A percentile compares a stretch with the other conserved stretches of the same genome.
These are phyloP conservation scores for Cephalopachus bancanus DNA, from an alignment of 2,797 vertebrate genomes.

Conservation along the genomic window DNA sequence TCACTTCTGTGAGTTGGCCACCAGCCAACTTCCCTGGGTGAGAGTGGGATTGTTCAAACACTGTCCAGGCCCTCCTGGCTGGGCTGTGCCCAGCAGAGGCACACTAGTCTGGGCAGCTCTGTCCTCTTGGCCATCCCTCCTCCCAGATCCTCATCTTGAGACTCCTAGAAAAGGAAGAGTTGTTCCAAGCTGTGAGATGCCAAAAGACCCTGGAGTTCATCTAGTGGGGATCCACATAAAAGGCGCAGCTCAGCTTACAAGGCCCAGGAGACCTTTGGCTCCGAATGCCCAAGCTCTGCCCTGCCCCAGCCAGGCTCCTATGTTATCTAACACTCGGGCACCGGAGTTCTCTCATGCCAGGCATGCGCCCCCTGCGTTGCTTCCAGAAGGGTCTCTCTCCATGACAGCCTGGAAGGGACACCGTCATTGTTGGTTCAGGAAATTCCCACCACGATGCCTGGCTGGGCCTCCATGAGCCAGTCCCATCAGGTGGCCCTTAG, in stretches of 20 bases:
- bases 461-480: neutral
- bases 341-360: rapidly evolving
- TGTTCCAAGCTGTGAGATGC: neutral
- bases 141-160: neutral
- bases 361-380: too few relatives aligned
- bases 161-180: neutral
- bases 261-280: neutral
- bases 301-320: neutral
- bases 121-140: neutral
- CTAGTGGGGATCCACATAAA: neutral
- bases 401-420: neutral
- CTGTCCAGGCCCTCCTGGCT: neutral
- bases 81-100: neutral
- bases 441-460: neutral
- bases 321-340: neutral
- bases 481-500: neutral
- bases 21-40: neutral
- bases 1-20: neutral
- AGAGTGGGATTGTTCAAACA: neutral
- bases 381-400: neutral
- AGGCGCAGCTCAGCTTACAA: neutral
- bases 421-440: neutral
- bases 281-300: neutral
- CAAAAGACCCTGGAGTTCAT: neutral
- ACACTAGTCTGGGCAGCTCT: rapidly evolving